Base-by-base conservation (phyloP, 2,113 vertebrate species). In the Petrocephalus microphthalmus region DNA sequence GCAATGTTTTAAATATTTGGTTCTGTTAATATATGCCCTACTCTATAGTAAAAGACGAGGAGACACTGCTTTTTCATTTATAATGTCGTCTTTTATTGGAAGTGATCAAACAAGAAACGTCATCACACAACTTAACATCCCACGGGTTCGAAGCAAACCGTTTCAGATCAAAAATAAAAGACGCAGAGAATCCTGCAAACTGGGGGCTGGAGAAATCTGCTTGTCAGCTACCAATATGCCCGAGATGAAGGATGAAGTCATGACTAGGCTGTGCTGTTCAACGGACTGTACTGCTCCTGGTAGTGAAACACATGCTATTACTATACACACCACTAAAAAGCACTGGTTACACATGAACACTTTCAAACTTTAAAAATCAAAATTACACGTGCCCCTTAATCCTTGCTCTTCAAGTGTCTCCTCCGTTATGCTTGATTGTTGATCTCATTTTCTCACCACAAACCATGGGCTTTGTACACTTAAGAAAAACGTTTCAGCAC, bases 301-400 rank as follows among this genome's bases (percentile, higher is more conserved):
- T 22, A 42, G 74, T 81, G 33, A 45, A 45, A 22, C 74, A 42
- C 74, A 81, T 45, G 74, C 81, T 83, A 49, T 22, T 49, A 83
- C 37, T 83, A 83, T 37, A 81, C 81, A 83, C 45, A 0, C 10
- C 81, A 83, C 81, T 83, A 22, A 83, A 49, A 83, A 83, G 45
- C 45, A 83, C 81, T 83, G 81, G 42, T 47, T 83, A 83, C 37
- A 83, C 45, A 83, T 49, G 81, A 83, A 83, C 20, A 83, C 81
- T 83, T 47, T 42, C 37, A 83, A 83, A 83, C 81, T 22, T n/a
- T 47, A 20, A 83, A 83, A 83, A 83, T 83, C 71, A 78, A 42
- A 78, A 83, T 15, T 22, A 45, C 33, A 83, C 37, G 45, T 83
- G 37, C 37, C 81, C 42, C 42, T 49, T 83, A 47, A 22, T 47